phyloP scores from a whole-genome alignment of 2,888 invertebrate species.

The Thereva nobilitata region DNA sequence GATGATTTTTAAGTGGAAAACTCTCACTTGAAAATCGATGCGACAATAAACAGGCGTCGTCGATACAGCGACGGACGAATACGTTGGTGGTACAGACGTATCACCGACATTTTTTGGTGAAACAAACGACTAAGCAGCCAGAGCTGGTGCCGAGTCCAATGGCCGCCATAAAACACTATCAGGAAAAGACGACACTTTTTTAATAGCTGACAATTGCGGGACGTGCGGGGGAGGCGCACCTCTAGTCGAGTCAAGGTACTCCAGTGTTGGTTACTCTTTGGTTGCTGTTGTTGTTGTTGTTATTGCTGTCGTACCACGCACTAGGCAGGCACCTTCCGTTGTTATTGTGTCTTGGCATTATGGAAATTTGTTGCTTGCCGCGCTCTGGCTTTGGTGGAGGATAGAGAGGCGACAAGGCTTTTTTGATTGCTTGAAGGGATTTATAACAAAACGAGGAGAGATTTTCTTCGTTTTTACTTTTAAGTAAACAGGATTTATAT shows the following conservation, averaged over 20 bases:
- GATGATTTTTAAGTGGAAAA: too few species aligned
- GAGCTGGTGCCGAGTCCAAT: slow-evolving; percentile 4
- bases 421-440: not conserved
- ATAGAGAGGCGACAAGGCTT: slow-evolving; percentile 1
- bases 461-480: too few species aligned
- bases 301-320: not conserved
- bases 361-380: slow-evolving; percentile 23
- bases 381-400: not conserved
- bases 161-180: slow-evolving; percentile 19
- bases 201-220: not conserved
- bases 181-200: slow-evolving; percentile 3
- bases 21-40: not conserved
- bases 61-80: not conserved
- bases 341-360: slow-evolving; percentile 9
- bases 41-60: not conserved
- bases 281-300: too few species aligned
- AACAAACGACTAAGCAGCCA: too few species aligned
- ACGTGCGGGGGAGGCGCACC: too few species aligned
- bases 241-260: too few species aligned
- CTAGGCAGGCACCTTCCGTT: slow-evolving; percentile 10
- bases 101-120: too few species aligned
- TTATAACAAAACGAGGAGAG: too few species aligned
- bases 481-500: too few species aligned
- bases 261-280: too few species aligned
- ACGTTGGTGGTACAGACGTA: not conserved